A percentile compares a stretch with the other conserved stretches of the same genome.
Conservation (phyloP, 30 jellyfish, hydroid and myxozoan species). For the Euphysa ruthae region DNA sequence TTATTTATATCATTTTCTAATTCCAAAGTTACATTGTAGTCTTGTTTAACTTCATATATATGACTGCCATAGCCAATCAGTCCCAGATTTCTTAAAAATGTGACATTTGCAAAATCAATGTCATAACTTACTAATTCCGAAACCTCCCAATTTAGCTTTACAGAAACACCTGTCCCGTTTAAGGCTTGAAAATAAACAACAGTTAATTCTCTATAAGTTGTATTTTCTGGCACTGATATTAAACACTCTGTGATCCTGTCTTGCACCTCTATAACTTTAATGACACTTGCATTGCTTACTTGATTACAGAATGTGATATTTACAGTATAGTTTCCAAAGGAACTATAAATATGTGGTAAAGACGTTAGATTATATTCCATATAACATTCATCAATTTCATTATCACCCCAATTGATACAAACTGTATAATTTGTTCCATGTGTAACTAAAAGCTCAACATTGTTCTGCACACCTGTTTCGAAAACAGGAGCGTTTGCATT, state of each 20-base stretch:
- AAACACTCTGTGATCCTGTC: conserved; percentile 28
- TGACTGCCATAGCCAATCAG: not conserved
- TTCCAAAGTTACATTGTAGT: conserved; percentile 13
- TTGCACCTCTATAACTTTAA: conserved; percentile 35
- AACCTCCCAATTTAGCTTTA: not conserved
- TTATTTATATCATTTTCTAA: conserved; percentile 1
- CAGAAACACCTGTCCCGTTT: conserved; percentile 2
- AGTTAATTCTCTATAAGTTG: not conserved
- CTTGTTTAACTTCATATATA: not conserved
- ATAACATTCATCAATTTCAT: not conserved
- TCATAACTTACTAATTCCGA: not conserved
- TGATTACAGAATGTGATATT: conserved; percentile 36
- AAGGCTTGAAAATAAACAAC: not conserved
- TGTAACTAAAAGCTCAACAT: no score
- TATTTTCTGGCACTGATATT: not conserved
- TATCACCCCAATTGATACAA: not conserved
- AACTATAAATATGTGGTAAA: conserved; percentile 34
- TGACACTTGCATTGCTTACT: conserved; percentile 36
- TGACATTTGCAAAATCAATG: conserved; percentile 4
- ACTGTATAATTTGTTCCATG: not conserved
- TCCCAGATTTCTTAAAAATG: not conserved
- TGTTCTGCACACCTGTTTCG: no score
- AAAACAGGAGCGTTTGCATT: no score
- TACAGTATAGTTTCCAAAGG: conserved; percentile 72
- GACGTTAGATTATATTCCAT: not conserved